A percentile compares a stretch with the other conserved stretches of the same genome.
Conservation (phyloP, 92 coral and sea anemone genomes). For the Epizoanthus ramosus region DNA sequence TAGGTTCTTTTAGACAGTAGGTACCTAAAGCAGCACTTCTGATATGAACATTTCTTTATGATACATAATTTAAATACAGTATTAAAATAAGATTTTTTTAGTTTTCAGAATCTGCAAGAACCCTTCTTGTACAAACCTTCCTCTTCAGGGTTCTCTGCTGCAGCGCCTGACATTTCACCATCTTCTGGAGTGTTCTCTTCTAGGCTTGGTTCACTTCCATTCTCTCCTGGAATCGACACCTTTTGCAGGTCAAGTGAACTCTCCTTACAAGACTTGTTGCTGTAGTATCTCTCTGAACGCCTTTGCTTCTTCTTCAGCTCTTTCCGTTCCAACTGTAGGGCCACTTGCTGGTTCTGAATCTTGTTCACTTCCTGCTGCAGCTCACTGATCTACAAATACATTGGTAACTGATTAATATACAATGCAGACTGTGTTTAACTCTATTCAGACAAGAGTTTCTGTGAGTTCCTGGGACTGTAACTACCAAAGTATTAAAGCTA, state of each 20-base stretch:
- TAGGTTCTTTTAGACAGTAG: too few relatives aligned
- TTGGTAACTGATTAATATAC: neutral
- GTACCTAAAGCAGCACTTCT: too few relatives aligned
- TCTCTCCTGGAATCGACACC: slow-evolving; percentile 38
- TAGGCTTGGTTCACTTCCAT: slow-evolving; percentile 50
- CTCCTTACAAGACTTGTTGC: slow-evolving; percentile 76
- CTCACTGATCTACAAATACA: slow-evolving; percentile 54
- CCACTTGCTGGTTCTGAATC: slow-evolving; percentile 69
- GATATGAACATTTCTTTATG: too few relatives aligned
- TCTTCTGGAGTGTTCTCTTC: slow-evolving; percentile 29
- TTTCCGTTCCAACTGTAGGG: slow-evolving; percentile 82
- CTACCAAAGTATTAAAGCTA: too few relatives aligned
- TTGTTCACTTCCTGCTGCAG: slow-evolving; percentile 72
- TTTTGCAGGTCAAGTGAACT: slow-evolving; percentile 58
- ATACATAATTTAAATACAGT: too few relatives aligned
- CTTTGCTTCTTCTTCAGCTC: slow-evolving; percentile 93
- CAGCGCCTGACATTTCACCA: slow-evolving; percentile 18
- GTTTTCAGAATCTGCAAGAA: neutral
- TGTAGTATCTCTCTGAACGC: slow-evolving; percentile 92
- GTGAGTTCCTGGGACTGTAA: too few relatives aligned
- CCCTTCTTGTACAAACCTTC: slow-evolving; percentile 2
- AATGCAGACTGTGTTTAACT: too few relatives aligned
- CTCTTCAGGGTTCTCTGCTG: slow-evolving; percentile 29
- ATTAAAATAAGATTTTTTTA: too few relatives aligned
- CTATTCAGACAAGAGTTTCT: too few relatives aligned